Percentiles rank a stretch among this genome's conserved stretches.
Evolutionary conservation across 2,797 vertebrate species (phyloP).

Genomic region (Myotis planiceps): DNA sequence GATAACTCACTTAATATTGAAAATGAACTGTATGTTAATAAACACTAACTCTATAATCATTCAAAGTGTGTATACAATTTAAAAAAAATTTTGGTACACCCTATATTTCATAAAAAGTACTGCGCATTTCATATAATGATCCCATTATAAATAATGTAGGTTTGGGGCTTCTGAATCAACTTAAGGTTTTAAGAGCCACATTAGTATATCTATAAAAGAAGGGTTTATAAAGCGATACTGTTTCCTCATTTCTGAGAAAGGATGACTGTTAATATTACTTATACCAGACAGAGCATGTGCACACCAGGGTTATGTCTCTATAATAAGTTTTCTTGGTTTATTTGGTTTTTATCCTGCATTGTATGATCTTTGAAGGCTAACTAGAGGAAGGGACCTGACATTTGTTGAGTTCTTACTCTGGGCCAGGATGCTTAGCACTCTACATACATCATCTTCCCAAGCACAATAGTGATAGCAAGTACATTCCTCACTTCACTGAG

Average conservation of each 20-base stretch:
- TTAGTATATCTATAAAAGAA: background rate
- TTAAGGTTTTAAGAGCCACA: background rate
- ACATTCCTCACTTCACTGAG: background rate
- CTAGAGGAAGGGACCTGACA: background rate
- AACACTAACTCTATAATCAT: too few relatives aligned
- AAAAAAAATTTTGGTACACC: too few relatives aligned
- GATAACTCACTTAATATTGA: too few relatives aligned
- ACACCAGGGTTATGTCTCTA: background rate
- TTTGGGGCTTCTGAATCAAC: background rate
- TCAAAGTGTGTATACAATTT: too few relatives aligned
- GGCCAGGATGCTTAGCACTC: background rate
- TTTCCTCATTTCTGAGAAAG: background rate
- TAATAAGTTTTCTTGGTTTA: background rate
- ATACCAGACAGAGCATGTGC: background rate
- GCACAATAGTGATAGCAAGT: background rate
- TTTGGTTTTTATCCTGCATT: background rate
- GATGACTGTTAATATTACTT: background rate
- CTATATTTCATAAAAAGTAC: background rate
- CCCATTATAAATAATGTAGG: background rate
- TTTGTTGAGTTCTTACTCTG: background rate
- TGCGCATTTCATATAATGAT: background rate
- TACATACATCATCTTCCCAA: background rate
- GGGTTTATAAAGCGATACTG: background rate
- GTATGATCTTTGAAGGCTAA: background rate
- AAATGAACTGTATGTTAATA: too few relatives aligned